These are phyloP conservation scores for Agriopis marginaria DNA, from an alignment of 2,888 invertebrate species.

Conservation along the genomic window DNA sequence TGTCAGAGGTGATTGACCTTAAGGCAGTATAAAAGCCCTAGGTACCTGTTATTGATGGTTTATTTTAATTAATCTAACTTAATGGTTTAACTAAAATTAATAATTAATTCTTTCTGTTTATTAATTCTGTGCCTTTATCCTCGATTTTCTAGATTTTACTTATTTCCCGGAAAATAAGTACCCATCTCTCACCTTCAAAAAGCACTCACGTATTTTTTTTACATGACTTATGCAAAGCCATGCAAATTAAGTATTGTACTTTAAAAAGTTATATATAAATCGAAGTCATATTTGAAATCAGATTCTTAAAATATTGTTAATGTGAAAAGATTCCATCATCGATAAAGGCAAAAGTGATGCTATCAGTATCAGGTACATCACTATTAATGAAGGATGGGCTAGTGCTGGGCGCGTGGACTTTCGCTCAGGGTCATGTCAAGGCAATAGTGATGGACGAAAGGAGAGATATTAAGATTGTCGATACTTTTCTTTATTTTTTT, in stretches of 20 bases:
- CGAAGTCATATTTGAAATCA: no score
- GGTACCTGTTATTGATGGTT: background rate
- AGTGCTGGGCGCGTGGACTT: conserved; percentile 57
- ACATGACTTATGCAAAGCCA: background rate
- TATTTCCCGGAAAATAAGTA: no score
- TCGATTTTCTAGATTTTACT: background rate
- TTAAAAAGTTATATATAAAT: background rate
- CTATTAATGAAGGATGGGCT: conserved; percentile 55
- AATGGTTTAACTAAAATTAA: background rate
- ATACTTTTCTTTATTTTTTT: no score
- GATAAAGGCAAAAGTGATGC: conserved; percentile 21
- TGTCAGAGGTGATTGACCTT: conserved; percentile 50
- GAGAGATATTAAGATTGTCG: background rate
- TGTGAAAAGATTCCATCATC: conserved; percentile 5
- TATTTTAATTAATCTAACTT: background rate
- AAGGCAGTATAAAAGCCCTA: conserved; percentile 29
- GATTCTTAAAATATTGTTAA: background rate
- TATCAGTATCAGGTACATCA: conserved; percentile 48
- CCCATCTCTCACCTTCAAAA: no score
- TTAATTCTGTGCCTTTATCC: background rate
- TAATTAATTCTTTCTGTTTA: no score
- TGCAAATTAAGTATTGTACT: background rate
- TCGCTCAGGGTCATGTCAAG: conserved; percentile 69
- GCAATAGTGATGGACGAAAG: conserved; percentile 53
- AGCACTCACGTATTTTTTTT: no score